Evolutionary conservation across 2,888 invertebrate species (phyloP), one percentile per base, ranked within the genome.

Genomic region (Agonopterix subpropinquella): DNA sequence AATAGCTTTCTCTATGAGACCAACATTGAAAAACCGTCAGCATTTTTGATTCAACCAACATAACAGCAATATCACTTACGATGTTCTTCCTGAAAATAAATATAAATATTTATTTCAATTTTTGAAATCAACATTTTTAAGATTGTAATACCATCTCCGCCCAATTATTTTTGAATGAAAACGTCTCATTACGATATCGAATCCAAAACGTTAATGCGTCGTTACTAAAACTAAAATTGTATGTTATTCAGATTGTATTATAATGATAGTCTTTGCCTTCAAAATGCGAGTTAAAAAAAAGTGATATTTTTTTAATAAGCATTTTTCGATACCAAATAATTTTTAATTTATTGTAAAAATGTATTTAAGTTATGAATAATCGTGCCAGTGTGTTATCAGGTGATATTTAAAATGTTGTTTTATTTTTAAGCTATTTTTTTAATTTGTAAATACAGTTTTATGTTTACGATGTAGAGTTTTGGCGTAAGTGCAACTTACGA

Each of bases 261-360:
- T n/a, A 10, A 37, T 37, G 37, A 9, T 7, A 39, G 11, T n/a
- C 39, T 10, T 39, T 39, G 28, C 41, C 9, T 46, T 41, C 41
- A 18, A 28, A 8, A 37, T 46, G 36, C 36, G n/a, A 42, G 42
- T 13, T 47, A 8, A 41, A 10, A 18, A 4, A 11, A 51, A 51
- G 46, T 46, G 43, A 46, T 43, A 43, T 28, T 44, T n/a, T 47
- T 47, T 44, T 41, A 28, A 54, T 42, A 61, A 73, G 66, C 62
- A 62, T 67, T 70, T 73, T 72, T 77, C 64, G 84, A 86, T 83
- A 80, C 85, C 85, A 86, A 85, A 85, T 81, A 79, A 63, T 62
- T 65, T 69, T 73, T 42, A 39, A 80, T 79, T 84, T 84, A 81
- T 83, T 78, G 67, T 76, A 72, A 53, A 49, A 51, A 45, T 51